Evolutionary conservation across 2,888 invertebrate species (phyloP).

Genomic region (Lapara coniferarum): DNA sequence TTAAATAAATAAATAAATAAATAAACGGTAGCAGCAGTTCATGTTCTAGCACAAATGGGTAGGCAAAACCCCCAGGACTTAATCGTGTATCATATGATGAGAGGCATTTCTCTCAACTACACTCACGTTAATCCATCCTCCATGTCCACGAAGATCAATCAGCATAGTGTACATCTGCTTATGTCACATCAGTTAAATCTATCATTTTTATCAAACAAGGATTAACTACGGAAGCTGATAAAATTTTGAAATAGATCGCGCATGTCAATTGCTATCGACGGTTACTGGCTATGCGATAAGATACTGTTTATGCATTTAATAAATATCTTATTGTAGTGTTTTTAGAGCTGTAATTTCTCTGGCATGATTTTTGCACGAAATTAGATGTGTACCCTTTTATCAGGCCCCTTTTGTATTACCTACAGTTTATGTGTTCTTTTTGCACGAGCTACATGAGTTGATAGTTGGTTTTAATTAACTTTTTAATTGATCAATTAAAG

Average conservation of each 20-base stretch:
- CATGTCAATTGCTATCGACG: slow-evolving; percentile 24
- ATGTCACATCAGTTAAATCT: slow-evolving; percentile 40
- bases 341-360: slow-evolving; percentile 8
- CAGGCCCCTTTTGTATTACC: background rate
- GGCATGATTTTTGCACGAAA: slow-evolving; percentile 1
- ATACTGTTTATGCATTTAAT: slow-evolving; percentile 3
- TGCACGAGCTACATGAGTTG: background rate
- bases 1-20: too few species aligned
- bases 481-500: too few species aligned
- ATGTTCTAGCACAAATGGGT: too few species aligned
- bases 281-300: slow-evolving; percentile 9
- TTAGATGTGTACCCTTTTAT: slow-evolving; percentile 1
- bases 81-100: too few species aligned
- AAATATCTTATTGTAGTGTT: background rate
- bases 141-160: slow-evolving; percentile 23
- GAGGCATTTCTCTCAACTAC: too few species aligned
- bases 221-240: slow-evolving; percentile 36
- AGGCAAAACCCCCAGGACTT: too few species aligned
- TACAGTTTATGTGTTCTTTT: background rate
- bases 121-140: background rate
- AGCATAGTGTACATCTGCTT: slow-evolving; percentile 31
- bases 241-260: slow-evolving; percentile 25
- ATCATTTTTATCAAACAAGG: slow-evolving; percentile 43
- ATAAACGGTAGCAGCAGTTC: too few species aligned
- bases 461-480: background rate